Percentiles rank a stretch among this genome's conserved stretches.
phyloP scores from a whole-genome alignment of 2,888 invertebrate genomes.

The Terebella lapidaria region DNA sequence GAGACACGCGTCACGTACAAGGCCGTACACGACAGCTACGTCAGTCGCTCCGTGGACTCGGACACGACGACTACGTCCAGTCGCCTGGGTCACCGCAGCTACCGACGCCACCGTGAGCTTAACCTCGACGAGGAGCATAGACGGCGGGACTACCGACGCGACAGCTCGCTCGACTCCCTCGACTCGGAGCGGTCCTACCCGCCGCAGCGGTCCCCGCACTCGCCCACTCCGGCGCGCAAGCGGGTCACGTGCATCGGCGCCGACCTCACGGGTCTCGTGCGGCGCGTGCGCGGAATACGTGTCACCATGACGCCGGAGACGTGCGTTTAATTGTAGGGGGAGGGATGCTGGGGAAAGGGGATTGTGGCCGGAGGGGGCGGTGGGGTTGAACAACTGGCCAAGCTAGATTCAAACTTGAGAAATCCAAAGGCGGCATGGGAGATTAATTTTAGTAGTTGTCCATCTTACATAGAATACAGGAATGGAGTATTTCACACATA shows the following conservation, averaged over 20 bases:
- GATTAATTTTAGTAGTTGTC: too few species aligned
- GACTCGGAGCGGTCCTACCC: conserved; percentile 8
- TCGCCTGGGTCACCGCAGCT: conserved; percentile 1
- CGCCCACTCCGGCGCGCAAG: conserved; percentile 27
- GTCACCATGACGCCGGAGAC: conserved; percentile 43
- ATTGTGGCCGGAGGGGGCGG: too few species aligned
- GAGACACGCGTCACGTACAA: conserved; percentile 1
- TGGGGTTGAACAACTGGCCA: too few species aligned
- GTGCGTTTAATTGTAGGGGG: conserved; percentile 33
- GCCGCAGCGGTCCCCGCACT: too few species aligned
- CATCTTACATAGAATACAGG: too few species aligned
- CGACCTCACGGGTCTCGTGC: conserved; percentile 38
- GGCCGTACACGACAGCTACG: neutral
- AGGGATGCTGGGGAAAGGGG: too few species aligned
- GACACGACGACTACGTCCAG: neutral
- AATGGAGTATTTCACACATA: too few species aligned
- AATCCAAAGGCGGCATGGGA: too few species aligned
- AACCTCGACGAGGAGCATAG: conserved; percentile 12
- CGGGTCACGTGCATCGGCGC: conserved; percentile 33
- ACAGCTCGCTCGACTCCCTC: conserved; percentile 1
- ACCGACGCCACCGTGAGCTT: conserved; percentile 3
- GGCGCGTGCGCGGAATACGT: conserved; percentile 42
- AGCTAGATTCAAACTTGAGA: too few species aligned
- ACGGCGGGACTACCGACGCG: neutral
- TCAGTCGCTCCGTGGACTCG: conserved; percentile 2